Evolutionary conservation across 2,113 vertebrate species (phyloP), one percentile per base, ranked within the genome.

Genomic region (Chamaetylas fuelleborni): DNA sequence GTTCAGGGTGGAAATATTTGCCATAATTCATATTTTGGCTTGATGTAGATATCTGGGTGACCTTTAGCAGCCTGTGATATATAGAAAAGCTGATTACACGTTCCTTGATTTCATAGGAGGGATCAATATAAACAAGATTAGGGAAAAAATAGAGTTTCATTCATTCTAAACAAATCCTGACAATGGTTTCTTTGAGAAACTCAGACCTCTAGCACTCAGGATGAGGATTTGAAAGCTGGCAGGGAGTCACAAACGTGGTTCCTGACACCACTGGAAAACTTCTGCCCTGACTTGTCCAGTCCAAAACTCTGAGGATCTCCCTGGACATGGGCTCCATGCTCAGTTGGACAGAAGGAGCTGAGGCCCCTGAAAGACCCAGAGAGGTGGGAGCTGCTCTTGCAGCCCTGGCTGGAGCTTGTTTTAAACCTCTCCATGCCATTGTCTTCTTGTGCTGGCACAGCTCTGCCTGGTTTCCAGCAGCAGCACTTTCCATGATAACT

Each of bases 21-120:
- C 53, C 40, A 81, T 93, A 61, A 64, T 69, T 96, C 66, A 69
- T n/a, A n/a, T 93, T 94, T 91, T 94, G 92, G 33, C 26, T 81
- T 79, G 78, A 66, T 36, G 31, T 47, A 74, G 78, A 11, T 79
- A 81, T 40, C 81, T 76, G 53, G 7, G 23, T 94, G 96, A 95
- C 95, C 93, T 96, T 96, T 93, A 92, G 26, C 73, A 90, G 90
- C 53, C 84, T 90, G 57, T 84, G 85, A 94, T 87, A 64, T 86
- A 93, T 90, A 74, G 92, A 85, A 93, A 91, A 92, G 77, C 47
- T 92, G 96, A 95, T 96, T 78, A 66, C 24, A 54, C 34, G 78
- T 76, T 87, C 78, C 64, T 94, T 81, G 54, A 40, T 91, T 96
- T 93, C 66, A 72, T 47, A 56, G 70, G 61, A 74, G 31, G 40